Percentiles rank a stretch among this genome's conserved stretches.
Conservation (phyloP, 2,797 vertebrate species). For the Tinamus major region DNA sequence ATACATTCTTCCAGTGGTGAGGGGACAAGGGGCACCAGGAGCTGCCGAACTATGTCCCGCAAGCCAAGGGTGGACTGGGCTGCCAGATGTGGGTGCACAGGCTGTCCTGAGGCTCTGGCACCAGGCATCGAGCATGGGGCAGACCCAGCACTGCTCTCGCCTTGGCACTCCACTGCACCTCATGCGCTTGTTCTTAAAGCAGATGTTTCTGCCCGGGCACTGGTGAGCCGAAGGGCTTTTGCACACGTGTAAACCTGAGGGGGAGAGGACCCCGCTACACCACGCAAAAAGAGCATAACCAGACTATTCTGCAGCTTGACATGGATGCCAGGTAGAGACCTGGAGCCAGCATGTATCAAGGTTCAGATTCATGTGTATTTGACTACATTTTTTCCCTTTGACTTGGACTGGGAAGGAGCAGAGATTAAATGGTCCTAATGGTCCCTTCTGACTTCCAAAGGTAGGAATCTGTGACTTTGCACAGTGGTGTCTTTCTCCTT, state of each 20-base stretch:
- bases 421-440: neutral
- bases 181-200: neutral
- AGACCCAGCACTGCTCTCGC: neutral
- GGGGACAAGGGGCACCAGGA: neutral
- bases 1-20: neutral
- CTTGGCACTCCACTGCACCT: neutral
- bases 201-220: neutral
- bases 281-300: neutral
- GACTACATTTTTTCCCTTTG: neutral
- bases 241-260: neutral
- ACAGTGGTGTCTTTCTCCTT: neutral
- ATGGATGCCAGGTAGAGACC: neutral
- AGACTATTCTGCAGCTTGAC: neutral
- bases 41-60: rapidly evolving
- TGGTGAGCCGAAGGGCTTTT: neutral
- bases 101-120: neutral
- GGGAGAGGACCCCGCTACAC: neutral
- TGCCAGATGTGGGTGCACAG: no score
- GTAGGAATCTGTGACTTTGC: neutral
- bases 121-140: neutral
- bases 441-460: slow-evolving; percentile 11
- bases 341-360: neutral
- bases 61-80: neutral
- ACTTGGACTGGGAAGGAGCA: neutral
- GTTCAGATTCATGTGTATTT: neutral